Evolutionary conservation across 2,797 vertebrate species (phyloP).

Genomic region (Peromyscus attwateri): DNA sequence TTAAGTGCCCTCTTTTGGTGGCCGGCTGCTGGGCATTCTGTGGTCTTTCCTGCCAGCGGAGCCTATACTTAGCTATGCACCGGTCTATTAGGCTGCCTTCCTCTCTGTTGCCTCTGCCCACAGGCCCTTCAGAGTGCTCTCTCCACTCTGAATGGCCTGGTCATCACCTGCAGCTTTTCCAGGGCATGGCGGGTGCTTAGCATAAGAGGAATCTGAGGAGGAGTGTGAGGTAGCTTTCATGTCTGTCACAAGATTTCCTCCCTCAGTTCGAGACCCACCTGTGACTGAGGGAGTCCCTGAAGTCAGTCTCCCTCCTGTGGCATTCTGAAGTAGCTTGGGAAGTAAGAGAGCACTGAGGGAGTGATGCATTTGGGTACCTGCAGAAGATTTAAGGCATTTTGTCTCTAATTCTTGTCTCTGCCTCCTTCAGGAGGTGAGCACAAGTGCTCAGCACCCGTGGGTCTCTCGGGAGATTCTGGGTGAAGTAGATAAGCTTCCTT

Average conservation of each 20-base stretch:
- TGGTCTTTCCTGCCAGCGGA: background rate
- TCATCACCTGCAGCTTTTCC: background rate
- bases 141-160: background rate
- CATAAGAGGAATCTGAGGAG: conserved; percentile 7
- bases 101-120: background rate
- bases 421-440: conserved; percentile 6
- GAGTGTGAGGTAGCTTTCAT: background rate
- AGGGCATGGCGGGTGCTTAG: background rate
- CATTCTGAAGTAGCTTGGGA: background rate
- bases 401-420: background rate
- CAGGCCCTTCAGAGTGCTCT: background rate
- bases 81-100: background rate
- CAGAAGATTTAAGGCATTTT: background rate
- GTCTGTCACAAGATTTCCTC: background rate
- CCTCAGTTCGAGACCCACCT: background rate
- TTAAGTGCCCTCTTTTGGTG: background rate
- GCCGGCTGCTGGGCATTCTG: background rate
- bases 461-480: background rate
- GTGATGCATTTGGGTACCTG: background rate
- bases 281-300: background rate
- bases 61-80: background rate
- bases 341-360: background rate
- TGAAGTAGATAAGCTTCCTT: background rate
- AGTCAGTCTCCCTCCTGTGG: background rate
- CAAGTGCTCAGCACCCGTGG: background rate